Percentiles rank a stretch among this genome's conserved stretches.
Evolutionary conservation across 2,888 invertebrate species (phyloP).

Genomic region (Punctoribates punctum): DNA sequence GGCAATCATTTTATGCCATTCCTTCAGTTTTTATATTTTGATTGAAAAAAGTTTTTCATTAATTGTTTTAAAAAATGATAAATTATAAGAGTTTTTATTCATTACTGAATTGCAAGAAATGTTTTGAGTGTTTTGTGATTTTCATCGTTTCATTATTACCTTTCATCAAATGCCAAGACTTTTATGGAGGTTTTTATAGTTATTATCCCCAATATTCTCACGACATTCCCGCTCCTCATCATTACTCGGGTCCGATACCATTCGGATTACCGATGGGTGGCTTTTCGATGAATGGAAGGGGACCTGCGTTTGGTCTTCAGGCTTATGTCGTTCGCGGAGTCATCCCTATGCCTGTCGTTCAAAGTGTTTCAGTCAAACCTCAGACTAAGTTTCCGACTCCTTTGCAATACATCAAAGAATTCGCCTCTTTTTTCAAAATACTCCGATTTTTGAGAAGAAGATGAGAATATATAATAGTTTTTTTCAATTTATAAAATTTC

Average conservation of each 20-base stretch:
- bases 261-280: slow-evolving; percentile 42
- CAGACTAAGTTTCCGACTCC: slow-evolving; percentile 22
- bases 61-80: background rate
- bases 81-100: background rate
- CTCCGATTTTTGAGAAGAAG: slow-evolving; percentile 1
- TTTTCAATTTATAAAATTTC: background rate
- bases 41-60: background rate
- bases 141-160: background rate
- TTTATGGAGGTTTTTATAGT: slow-evolving; percentile 36
- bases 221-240: slow-evolving; percentile 26
- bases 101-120: background rate
- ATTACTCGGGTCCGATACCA: slow-evolving; percentile 29
- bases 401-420: slow-evolving; percentile 24
- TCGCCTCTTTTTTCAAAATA: slow-evolving; percentile 13
- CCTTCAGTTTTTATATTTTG: background rate
- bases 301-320: slow-evolving; percentile 30
- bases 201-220: slow-evolving; percentile 34
- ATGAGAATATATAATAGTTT: background rate
- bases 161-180: slow-evolving; percentile 28
- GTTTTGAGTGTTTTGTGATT: background rate
- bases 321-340: slow-evolving; percentile 37
- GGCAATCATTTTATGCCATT: background rate
- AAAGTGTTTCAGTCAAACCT: slow-evolving; percentile 1
- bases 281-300: slow-evolving; percentile 38
- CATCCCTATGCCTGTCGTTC: slow-evolving; percentile 8